Percentiles rank a stretch among this genome's conserved stretches.
Conservation (phyloP, 53 echinoderm and acorn worm species). For the Glandiceps talaboti region DNA sequence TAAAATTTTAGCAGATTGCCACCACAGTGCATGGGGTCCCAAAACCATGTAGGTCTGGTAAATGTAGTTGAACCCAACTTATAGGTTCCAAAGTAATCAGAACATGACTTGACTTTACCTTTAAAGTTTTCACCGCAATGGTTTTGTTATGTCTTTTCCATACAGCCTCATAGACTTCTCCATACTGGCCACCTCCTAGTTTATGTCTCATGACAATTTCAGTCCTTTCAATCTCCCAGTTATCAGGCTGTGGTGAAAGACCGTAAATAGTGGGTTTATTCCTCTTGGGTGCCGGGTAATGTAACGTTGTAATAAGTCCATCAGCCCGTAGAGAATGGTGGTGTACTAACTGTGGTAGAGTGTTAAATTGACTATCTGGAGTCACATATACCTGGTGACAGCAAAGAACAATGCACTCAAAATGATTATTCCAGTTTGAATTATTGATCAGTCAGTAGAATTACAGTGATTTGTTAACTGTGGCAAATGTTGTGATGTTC, state of each 20-base stretch:
- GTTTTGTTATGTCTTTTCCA: constrained; percentile 95
- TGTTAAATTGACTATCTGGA: constrained; percentile 71
- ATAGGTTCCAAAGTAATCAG: too few relatives aligned
- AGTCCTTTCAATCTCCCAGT: constrained; percentile 95
- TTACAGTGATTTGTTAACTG: too few relatives aligned
- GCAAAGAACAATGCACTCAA: too few relatives aligned
- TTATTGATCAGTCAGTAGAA: too few relatives aligned
- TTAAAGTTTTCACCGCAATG: constrained; percentile 89
- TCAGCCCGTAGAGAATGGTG: constrained; percentile 89
- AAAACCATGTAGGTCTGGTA: too few relatives aligned
- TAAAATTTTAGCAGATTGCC: too few relatives aligned
- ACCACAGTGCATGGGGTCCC: too few relatives aligned
- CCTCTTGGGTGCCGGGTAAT: constrained; percentile 90
- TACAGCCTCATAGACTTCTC: constrained; percentile 92
- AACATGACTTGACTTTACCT: too few relatives aligned
- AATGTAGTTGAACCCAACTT: too few relatives aligned
- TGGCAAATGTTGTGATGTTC: too few relatives aligned
- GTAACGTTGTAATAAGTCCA: constrained; percentile 86
- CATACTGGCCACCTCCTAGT: constrained; percentile 95
- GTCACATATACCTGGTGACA: constrained; percentile 65
- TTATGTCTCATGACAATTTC: constrained; percentile 98
- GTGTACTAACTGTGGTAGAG: constrained; percentile 80
- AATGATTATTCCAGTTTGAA: too few relatives aligned
- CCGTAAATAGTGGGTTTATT: constrained; percentile 97
- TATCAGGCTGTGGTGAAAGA: constrained; percentile 77